phyloP scores from a whole-genome alignment of 2,797 vertebrate species.

The Paratrypauchen microcephalus region DNA sequence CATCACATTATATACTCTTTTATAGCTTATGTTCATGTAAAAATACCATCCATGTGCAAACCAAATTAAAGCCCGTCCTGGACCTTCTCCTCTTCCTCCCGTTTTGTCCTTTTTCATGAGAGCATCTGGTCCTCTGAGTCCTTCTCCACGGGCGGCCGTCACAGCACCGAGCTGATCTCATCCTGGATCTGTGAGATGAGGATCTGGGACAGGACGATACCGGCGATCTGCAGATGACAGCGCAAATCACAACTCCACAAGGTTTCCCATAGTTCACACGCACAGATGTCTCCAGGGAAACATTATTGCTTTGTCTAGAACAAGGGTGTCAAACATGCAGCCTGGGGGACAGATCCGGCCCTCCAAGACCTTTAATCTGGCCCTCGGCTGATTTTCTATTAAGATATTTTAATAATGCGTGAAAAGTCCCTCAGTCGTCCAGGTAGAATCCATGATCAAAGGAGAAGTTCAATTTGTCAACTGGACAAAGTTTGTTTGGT shows the following conservation, averaged over 20 bases:
- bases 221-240: conserved; percentile 71
- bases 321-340: too few species aligned
- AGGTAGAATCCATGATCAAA: too few species aligned
- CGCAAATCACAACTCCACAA: not conserved
- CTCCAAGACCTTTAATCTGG: too few species aligned
- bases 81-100: conserved; percentile 14
- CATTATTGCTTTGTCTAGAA: too few species aligned
- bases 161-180: conserved; percentile 74
- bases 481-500: too few species aligned
- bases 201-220: conserved; percentile 81
- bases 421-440: too few species aligned
- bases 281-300: too few species aligned
- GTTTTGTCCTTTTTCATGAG: conserved; percentile 35
- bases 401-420: too few species aligned
- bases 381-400: too few species aligned
- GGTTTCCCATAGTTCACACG: too few species aligned
- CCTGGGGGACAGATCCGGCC: too few species aligned
- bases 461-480: too few species aligned
- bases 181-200: conserved; percentile 81
- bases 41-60: conserved; percentile 40
- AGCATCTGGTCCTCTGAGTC: conserved; percentile 7
- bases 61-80: conserved; percentile 32
- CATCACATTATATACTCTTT: conserved; percentile 40
- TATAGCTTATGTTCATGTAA: conserved; percentile 11
- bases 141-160: conserved; percentile 39